A percentile compares a stretch with the other conserved stretches of the same genome.
phyloP scores from a whole-genome alignment of 1,140 invertebrate genomes.

The Agrypnia vestita region DNA sequence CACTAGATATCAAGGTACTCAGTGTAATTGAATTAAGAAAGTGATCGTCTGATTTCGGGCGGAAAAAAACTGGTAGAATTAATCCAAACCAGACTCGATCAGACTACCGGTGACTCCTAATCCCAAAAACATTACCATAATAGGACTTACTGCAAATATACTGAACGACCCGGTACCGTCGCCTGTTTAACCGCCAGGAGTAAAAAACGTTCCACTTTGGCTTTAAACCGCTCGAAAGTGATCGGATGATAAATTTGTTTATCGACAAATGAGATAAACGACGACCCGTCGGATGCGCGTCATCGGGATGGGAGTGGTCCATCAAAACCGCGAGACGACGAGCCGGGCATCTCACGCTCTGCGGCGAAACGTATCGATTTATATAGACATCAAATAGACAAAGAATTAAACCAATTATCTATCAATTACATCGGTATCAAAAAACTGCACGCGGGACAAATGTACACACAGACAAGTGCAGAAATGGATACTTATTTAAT shows the following conservation, averaged over 20 bases:
- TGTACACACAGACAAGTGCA: neutral
- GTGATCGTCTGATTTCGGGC: conserved; percentile 1
- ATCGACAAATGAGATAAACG: conserved; percentile 30
- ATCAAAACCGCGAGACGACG: neutral
- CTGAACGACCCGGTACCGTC: neutral
- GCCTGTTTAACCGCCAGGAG: neutral
- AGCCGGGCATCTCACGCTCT: neutral
- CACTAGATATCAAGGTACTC: neutral
- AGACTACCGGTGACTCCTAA: neutral
- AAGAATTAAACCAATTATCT: conserved; percentile 11
- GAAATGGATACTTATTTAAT: too few species aligned
- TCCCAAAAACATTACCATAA: conserved; percentile 5
- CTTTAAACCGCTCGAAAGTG: conserved; percentile 1
- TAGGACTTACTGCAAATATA: conserved; percentile 2
- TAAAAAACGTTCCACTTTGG: conserved; percentile 28
- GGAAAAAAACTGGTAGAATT: neutral
- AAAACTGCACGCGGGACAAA: too few species aligned
- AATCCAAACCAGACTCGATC: conserved; percentile 19
- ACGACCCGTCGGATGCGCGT: conserved; percentile 15
- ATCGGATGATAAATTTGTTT: conserved; percentile 27
- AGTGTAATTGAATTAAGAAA: conserved; percentile 23
- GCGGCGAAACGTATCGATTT: conserved; percentile 3
- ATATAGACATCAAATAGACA: conserved; percentile 23
- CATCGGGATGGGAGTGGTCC: conserved; percentile 4
- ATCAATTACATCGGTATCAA: too few species aligned